Conservation (phyloP, 2,888 invertebrate genomes). For the Eumerus sabulonum region DNA sequence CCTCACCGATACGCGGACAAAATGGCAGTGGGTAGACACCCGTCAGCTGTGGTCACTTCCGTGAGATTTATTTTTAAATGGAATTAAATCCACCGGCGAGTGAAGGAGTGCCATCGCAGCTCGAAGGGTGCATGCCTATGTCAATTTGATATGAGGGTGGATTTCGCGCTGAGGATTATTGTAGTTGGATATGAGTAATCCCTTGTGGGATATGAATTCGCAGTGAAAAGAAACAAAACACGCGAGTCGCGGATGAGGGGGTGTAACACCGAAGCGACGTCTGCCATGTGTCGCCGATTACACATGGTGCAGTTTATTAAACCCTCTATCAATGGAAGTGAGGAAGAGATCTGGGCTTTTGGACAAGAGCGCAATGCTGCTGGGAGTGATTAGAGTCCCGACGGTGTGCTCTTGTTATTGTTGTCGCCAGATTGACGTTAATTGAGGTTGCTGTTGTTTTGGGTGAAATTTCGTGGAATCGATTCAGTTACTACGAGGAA, state of each 20-base stretch:
- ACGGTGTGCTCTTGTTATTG: too few species aligned
- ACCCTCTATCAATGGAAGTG: slow-evolving; percentile 50
- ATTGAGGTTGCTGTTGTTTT: too few species aligned
- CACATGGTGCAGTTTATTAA: slow-evolving; percentile 41
- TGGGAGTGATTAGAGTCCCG: too few species aligned
- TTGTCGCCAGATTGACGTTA: too few species aligned
- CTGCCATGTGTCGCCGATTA: slow-evolving; percentile 62
- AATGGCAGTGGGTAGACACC: slow-evolving; percentile 13
- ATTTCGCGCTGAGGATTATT: slow-evolving; percentile 30
- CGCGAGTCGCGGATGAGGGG: slow-evolving; percentile 1
- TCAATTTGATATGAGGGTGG: too few species aligned
- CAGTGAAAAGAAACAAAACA: neutral
- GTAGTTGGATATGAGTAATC: slow-evolving; percentile 54
- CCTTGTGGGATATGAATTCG: neutral
- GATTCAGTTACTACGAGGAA: too few species aligned
- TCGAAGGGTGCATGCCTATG: slow-evolving; percentile 23
- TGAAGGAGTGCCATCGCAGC: slow-evolving; percentile 19
- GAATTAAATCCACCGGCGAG: slow-evolving; percentile 28
- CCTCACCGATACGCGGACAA: slow-evolving; percentile 8
- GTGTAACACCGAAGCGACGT: slow-evolving; percentile 17
- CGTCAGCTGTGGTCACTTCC: slow-evolving; percentile 66
- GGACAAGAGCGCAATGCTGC: too few species aligned
- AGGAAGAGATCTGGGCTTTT: slow-evolving; percentile 21
- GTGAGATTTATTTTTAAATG: slow-evolving; percentile 63
- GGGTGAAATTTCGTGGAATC: too few species aligned